Evolutionary conservation across 2,888 invertebrate species (phyloP).

Genomic region (Mythimna albipuncta): DNA sequence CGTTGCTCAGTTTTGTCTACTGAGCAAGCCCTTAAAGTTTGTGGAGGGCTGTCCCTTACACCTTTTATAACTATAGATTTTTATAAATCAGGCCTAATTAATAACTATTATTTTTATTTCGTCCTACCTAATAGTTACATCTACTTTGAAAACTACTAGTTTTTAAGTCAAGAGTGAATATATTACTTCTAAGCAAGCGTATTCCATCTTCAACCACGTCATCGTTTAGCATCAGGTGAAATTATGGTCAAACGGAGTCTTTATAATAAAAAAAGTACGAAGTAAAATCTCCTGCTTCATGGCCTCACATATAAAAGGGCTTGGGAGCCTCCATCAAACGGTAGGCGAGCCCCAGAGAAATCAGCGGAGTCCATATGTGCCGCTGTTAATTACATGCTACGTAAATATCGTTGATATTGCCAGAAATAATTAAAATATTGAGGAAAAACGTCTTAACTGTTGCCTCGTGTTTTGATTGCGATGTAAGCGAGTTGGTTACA

Average conservation of each 20-base stretch:
- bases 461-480: conserved; percentile 38
- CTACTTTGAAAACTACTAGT: too few relatives aligned
- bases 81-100: background rate
- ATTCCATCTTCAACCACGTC: too few relatives aligned
- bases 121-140: too few relatives aligned
- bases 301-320: conserved; percentile 66
- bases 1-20: too few relatives aligned
- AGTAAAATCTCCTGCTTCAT: conserved; percentile 42
- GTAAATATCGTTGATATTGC: conserved; percentile 61
- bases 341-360: conserved; percentile 83
- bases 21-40: too few relatives aligned
- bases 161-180: too few relatives aligned
- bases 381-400: conserved; percentile 73
- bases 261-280: background rate
- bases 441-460: conserved; percentile 60
- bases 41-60: too few relatives aligned
- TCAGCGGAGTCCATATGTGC: conserved; percentile 80
- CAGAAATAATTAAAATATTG: conserved; percentile 64
- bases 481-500: conserved; percentile 3
- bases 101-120: background rate
- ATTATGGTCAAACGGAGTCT: too few relatives aligned
- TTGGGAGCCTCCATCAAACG: conserved; percentile 76
- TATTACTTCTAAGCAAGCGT: too few relatives aligned
- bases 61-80: too few relatives aligned
- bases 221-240: too few relatives aligned